Evolutionary conservation across 2,797 vertebrate species (phyloP).

Genomic region (Rallus crepitans): DNA sequence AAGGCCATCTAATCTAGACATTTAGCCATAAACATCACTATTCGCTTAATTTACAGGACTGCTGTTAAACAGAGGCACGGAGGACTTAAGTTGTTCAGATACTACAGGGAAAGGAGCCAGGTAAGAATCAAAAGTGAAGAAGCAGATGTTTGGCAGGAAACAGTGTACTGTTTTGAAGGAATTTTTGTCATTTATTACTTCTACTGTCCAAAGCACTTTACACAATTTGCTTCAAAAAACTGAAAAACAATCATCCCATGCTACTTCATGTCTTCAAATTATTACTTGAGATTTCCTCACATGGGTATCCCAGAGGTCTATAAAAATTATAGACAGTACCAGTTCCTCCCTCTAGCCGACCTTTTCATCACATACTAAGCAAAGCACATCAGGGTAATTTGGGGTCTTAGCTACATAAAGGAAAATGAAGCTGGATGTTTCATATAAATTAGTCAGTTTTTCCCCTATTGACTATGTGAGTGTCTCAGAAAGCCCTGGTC

Average conservation of each 20-base stretch:
- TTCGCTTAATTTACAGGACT: not conserved
- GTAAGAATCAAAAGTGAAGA: not conserved
- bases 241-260: not conserved
- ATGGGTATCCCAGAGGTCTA: not conserved
- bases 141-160: not conserved
- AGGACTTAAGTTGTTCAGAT: not conserved
- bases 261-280: not conserved
- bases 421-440: constrained; percentile 36
- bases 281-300: not conserved
- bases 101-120: not conserved
- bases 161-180: not conserved
- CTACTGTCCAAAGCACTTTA: not conserved
- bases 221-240: not conserved
- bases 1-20: not conserved
- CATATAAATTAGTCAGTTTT: constrained; percentile 30
- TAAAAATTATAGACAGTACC: constrained; percentile 10
- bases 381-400: constrained; percentile 51
- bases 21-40: not conserved
- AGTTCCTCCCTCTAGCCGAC: constrained; percentile 17
- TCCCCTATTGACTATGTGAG: not conserved
- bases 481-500: constrained; percentile 12
- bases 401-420: constrained; percentile 18
- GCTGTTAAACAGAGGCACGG: not conserved
- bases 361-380: constrained; percentile 25
- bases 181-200: not conserved